Conservation (phyloP, 2,113 vertebrate genomes). For the Prunella fulvescens region DNA sequence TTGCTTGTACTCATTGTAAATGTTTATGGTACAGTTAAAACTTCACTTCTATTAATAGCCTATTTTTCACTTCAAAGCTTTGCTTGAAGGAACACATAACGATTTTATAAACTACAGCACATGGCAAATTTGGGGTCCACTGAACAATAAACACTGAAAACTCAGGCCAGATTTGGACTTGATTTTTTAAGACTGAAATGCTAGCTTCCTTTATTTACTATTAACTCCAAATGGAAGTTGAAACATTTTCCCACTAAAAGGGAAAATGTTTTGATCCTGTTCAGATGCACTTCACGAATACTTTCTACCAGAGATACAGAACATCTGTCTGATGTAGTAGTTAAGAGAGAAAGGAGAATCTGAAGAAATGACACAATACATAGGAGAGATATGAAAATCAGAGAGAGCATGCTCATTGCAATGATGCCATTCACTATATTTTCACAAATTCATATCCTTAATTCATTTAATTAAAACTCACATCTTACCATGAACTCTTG, state of each 20-base stretch:
- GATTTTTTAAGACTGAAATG: not conserved
- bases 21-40: not conserved
- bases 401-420: conserved; percentile 63
- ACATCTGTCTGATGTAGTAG: conserved; percentile 14
- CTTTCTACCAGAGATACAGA: conserved; percentile 12
- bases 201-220: not conserved
- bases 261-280: conserved; percentile 41
- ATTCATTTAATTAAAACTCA: conserved; percentile 16
- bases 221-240: not conserved
- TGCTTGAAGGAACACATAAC: not conserved
- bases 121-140: not conserved
- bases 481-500: conserved; percentile 87
- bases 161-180: not conserved
- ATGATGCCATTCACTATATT: conserved; percentile 6
- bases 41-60: not conserved
- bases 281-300: conserved; percentile 60
- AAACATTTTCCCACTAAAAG: not conserved
- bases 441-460: not conserved
- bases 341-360: not conserved
- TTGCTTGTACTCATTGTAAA: not conserved
- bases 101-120: not conserved
- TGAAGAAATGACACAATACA: conserved; percentile 30
- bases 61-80: not conserved
- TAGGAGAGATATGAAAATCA: conserved; percentile 13
- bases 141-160: not conserved